phyloP scores from a whole-genome alignment of 2,113 vertebrate genomes.

The Scomber scombrus region DNA sequence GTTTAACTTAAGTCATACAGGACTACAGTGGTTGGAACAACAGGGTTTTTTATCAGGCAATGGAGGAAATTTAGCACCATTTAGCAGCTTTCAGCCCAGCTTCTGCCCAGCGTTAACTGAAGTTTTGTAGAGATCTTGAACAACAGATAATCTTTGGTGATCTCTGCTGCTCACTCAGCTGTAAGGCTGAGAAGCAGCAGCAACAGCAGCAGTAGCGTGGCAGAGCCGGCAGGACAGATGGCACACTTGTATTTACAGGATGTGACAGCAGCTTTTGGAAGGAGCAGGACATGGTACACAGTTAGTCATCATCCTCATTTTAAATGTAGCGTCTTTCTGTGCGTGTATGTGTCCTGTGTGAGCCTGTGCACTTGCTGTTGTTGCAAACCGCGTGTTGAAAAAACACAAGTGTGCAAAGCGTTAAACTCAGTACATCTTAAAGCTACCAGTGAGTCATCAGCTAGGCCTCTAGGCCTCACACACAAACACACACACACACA shows the following conservation, averaged over 20 bases:
- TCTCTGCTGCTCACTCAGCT: slow-evolving; percentile 38
- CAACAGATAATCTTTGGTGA: slow-evolving; percentile 29
- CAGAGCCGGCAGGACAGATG: slow-evolving; percentile 72
- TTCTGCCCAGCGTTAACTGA: background rate
- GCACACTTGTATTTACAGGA: slow-evolving; percentile 64
- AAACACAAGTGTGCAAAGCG: slow-evolving; percentile 15
- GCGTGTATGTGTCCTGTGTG: background rate
- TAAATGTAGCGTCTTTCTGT: slow-evolving; percentile 37
- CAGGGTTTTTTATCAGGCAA: background rate
- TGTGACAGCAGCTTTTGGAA: slow-evolving; percentile 70
- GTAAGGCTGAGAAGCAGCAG: slow-evolving; percentile 31
- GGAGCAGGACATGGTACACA: slow-evolving; percentile 55
- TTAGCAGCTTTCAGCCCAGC: background rate
- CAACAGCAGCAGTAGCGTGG: slow-evolving; percentile 24
- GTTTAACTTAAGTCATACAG: background rate
- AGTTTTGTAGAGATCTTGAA: slow-evolving; percentile 15
- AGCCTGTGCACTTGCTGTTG: slow-evolving; percentile 11
- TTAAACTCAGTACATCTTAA: slow-evolving; percentile 39
- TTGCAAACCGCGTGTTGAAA: slow-evolving; percentile 21
- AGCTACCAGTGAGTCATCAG: slow-evolving; percentile 37
- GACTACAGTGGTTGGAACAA: background rate
- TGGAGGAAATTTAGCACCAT: background rate
- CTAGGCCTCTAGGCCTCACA: background rate
- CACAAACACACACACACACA: slow-evolving; percentile 27
- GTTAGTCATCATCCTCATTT: slow-evolving; percentile 69